Percentiles rank a stretch among this genome's conserved stretches.
Conservation (phyloP, 2,888 invertebrate genomes). For the Amblyteles armatorius region DNA sequence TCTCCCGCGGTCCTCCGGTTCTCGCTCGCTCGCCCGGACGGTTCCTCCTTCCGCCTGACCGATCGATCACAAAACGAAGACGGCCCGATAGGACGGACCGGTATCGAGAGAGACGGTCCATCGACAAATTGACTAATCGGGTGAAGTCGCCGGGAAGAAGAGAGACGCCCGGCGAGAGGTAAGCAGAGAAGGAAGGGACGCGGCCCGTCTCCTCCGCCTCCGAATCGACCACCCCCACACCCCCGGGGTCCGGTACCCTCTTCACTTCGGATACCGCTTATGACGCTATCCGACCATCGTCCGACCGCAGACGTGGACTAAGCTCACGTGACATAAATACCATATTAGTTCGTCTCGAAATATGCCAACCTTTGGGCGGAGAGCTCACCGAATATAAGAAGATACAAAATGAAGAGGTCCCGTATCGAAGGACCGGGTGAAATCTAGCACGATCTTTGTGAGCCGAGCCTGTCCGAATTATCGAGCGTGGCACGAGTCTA, state of each 20-base stretch:
- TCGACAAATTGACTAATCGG: constrained; percentile 73
- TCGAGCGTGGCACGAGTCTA: constrained; percentile 17
- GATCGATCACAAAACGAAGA: constrained; percentile 70
- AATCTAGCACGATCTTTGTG: constrained; percentile 56
- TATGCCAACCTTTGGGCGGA: constrained; percentile 49
- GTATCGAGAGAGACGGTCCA: constrained; percentile 64
- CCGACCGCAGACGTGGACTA: constrained; percentile 64
- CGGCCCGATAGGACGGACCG: constrained; percentile 38
- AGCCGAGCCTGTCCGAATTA: constrained; percentile 51
- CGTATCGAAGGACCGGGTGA: constrained; percentile 29
- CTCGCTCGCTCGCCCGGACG: constrained; percentile 57
- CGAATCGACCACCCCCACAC: constrained; percentile 58
- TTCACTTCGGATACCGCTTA: constrained; percentile 67
- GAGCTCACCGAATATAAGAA: constrained; percentile 13
- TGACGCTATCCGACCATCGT: constrained; percentile 68
- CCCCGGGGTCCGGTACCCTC: constrained; percentile 53
- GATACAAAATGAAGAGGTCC: constrained; percentile 31
- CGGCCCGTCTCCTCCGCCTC: constrained; percentile 43
- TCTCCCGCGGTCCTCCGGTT: constrained; percentile 43
- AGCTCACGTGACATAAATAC: constrained; percentile 70
- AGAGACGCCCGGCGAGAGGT: constrained; percentile 63
- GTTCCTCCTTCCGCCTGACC: constrained; percentile 61
- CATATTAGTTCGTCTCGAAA: constrained; percentile 66
- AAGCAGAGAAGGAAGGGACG: constrained; percentile 49
- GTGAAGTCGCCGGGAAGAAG: constrained; percentile 71